phyloP scores from a whole-genome alignment of 2,113 vertebrate species.

The Naja naja region DNA sequence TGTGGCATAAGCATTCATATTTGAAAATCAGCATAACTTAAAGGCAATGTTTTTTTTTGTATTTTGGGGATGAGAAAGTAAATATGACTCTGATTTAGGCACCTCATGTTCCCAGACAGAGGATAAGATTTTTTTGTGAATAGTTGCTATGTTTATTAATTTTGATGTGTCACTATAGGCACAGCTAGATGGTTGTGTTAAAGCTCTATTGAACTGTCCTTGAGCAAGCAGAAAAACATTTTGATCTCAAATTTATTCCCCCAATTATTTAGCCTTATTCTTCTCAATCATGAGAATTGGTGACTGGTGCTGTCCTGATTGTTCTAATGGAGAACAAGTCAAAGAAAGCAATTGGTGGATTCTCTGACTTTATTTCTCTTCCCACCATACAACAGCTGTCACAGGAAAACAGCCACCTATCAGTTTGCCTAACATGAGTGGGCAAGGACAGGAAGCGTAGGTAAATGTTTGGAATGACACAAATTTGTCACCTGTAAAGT shows the following conservation, averaged over 20 bases:
- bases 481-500: not conserved
- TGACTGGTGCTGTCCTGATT: not conserved
- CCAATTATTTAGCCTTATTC: not conserved
- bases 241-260: not conserved
- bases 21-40: not conserved
- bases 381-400: not conserved
- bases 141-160: not conserved
- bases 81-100: not conserved
- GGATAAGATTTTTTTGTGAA: not conserved
- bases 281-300: not conserved
- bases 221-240: not conserved
- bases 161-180: not conserved
- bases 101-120: not conserved
- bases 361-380: not conserved
- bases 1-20: not conserved
- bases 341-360: not conserved
- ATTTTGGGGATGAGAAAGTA: no score
- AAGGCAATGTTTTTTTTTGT: not conserved
- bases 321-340: not conserved
- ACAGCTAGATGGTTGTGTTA: not conserved
- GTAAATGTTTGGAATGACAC: not conserved
- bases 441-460: not conserved
- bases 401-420: not conserved
- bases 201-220: not conserved
- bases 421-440: not conserved